These are phyloP conservation scores for Cephalopachus bancanus DNA, from an alignment of 2,797 vertebrate genomes.

Conservation along the genomic window DNA sequence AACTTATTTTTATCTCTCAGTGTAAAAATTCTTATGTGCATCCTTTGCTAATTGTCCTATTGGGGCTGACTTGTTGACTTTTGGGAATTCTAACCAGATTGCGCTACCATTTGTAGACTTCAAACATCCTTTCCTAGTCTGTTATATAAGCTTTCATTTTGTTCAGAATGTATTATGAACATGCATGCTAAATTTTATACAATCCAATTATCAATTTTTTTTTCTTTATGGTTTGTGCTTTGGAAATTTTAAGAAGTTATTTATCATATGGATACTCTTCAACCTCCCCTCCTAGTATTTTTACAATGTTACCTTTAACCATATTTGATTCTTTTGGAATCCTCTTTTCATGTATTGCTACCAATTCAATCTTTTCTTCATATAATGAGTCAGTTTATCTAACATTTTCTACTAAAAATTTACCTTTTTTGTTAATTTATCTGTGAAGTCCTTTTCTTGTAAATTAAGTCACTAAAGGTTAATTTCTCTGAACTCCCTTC, in stretches of 20 bases:
- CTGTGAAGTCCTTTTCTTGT: background rate
- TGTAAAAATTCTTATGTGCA: background rate
- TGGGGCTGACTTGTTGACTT: background rate
- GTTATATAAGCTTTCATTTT: background rate
- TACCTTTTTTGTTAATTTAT: background rate
- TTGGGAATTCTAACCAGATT: background rate
- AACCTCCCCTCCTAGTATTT: background rate
- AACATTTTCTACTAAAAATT: background rate
- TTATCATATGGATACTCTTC: background rate
- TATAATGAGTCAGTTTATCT: background rate
- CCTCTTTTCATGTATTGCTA: background rate
- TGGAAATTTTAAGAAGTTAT: slow-evolving; percentile 17
- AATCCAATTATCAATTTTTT: background rate
- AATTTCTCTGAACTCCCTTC: background rate
- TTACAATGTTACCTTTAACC: background rate
- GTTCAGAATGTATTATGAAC: background rate
- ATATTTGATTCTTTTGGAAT: background rate
- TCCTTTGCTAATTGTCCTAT: background rate
- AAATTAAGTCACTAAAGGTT: background rate
- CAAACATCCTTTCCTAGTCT: background rate
- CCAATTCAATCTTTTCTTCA: background rate
- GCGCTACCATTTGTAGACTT: background rate
- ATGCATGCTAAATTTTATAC: background rate
- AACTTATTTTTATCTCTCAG: background rate
- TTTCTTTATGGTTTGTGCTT: background rate